These are phyloP conservation scores for Antedon mediterranea DNA, from an alignment of 53 echinoderm and acorn worm genomes.

Conservation along the genomic window DNA sequence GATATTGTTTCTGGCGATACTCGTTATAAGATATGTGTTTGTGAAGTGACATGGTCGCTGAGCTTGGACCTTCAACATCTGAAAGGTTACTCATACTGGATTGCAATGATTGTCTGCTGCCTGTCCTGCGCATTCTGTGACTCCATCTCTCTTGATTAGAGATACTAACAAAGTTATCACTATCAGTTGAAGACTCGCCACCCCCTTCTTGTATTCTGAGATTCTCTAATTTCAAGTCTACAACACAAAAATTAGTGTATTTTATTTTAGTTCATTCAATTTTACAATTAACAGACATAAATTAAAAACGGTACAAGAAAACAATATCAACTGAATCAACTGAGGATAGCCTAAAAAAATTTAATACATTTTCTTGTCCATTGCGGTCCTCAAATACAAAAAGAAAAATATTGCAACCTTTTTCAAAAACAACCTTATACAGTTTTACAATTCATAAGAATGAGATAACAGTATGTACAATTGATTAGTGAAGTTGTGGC, in stretches of 20 bases:
- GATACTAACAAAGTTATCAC: background rate
- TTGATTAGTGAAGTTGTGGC: too few species aligned
- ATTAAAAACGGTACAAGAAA: too few species aligned
- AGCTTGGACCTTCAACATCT: constrained; percentile 81
- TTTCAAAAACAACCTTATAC: too few species aligned
- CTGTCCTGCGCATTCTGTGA: constrained; percentile 2
- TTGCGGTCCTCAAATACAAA: too few species aligned
- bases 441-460: too few species aligned
- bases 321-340: too few species aligned
- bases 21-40: constrained; percentile 85
- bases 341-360: too few species aligned
- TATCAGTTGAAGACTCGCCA: background rate
- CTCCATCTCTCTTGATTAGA: background rate
- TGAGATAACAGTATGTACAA: too few species aligned
- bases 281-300: too few species aligned
- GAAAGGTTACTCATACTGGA: constrained; percentile 35
- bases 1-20: constrained; percentile 81
- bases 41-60: constrained; percentile 78
- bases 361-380: too few species aligned
- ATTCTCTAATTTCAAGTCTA: constrained; percentile 73
- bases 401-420: too few species aligned
- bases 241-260: background rate
- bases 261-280: too few species aligned
- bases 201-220: constrained; percentile 46
- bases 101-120: constrained; percentile 42